Conservation (phyloP, 1,140 invertebrate genomes). For the Idris sp. region DNA sequence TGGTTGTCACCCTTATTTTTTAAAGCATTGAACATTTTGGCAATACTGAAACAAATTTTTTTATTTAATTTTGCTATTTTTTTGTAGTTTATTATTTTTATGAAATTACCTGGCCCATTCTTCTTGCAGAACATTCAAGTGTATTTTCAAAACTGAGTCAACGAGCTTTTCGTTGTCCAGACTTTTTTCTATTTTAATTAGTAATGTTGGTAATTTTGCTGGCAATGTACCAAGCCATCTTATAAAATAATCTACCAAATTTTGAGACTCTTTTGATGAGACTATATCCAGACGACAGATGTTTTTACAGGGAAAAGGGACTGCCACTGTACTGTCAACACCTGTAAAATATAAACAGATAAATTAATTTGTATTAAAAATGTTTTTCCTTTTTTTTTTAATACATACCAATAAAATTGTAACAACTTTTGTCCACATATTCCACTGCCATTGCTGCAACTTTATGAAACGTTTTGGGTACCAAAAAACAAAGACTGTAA, state of each 20-base stretch:
- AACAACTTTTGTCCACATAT: slow-evolving; percentile 71
- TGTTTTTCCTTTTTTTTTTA: not conserved
- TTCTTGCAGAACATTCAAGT: slow-evolving; percentile 75
- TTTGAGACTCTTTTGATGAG: slow-evolving; percentile 66
- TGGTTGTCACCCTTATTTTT: slow-evolving; percentile 70
- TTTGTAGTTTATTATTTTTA: too few relatives aligned
- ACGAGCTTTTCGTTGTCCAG: slow-evolving; percentile 74
- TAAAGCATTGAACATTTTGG: slow-evolving; percentile 74
- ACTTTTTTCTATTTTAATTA: slow-evolving; percentile 76
- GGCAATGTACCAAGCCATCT: slow-evolving; percentile 74
- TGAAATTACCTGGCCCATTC: slow-evolving; percentile 75
- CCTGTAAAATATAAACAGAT: slow-evolving; percentile 64
- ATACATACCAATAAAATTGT: slow-evolving; percentile 74
- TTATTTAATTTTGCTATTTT: not conserved
- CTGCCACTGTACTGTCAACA: slow-evolving; percentile 74
- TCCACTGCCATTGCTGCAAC: slow-evolving; percentile 69
- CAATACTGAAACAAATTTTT: slow-evolving; percentile 68
- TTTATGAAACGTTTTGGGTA: slow-evolving; percentile 74
- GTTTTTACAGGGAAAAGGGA: slow-evolving; percentile 72
- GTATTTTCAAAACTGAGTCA: slow-evolving; percentile 72
- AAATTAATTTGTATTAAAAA: slow-evolving; percentile 3
- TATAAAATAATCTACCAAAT: slow-evolving; percentile 67
- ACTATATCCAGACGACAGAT: slow-evolving; percentile 76
- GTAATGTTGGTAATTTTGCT: slow-evolving; percentile 73
- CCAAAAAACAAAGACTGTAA: slow-evolving; percentile 72